Base-by-base conservation (phyloP, 1,140 invertebrate genomes). In the Drosophila parabipectinata region DNA sequence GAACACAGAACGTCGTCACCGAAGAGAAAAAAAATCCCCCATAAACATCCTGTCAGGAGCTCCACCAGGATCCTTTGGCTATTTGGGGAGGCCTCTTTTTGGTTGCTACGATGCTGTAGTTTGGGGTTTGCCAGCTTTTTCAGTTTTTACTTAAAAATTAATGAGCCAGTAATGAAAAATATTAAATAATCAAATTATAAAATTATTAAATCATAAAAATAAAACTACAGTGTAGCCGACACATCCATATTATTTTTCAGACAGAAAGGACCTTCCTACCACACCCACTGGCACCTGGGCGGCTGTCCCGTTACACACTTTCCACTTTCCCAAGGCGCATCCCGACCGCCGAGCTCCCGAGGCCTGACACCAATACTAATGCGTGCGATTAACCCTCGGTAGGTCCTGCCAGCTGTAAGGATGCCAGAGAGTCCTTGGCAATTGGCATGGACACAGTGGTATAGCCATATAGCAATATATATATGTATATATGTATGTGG, bases 301-400 rank as follows among this genome's bases (percentile, higher is more conserved):
- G 34, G 12, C 4, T 37, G 34, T 37, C 41, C 41, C 41, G n/a
- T 14, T 7, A 15, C 41, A 44, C 63, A 61, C 63, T 72, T 26
- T 57, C 62, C 50, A 57, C 69, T 41, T 39, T 79, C 71, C 75
- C 79, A 50, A 47, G 79, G 67, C 63, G 45, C 18, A 24, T 15
- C 12, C 63, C 21, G 21, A 21, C 21, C 21, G 21, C 21, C 52
- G 61, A 72, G 45, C 59, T 81, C 53, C 61, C 57, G 75, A 61
- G 57, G 68, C 79, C 80, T 89, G 84, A 89, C 84, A 89, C 83
- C 84, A 88, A 88, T 88, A 83, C 83, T 89, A 88, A 88, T 88
- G 83, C 76, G 39, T 83, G 72, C 83, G 83, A 88, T 89, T 88
- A 88, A 88, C 76, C 89, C 83, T 88, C 71, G 66, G 63, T 79